Conservation (phyloP, 2,113 vertebrate species). For the Rousettus leschenaultii region DNA sequence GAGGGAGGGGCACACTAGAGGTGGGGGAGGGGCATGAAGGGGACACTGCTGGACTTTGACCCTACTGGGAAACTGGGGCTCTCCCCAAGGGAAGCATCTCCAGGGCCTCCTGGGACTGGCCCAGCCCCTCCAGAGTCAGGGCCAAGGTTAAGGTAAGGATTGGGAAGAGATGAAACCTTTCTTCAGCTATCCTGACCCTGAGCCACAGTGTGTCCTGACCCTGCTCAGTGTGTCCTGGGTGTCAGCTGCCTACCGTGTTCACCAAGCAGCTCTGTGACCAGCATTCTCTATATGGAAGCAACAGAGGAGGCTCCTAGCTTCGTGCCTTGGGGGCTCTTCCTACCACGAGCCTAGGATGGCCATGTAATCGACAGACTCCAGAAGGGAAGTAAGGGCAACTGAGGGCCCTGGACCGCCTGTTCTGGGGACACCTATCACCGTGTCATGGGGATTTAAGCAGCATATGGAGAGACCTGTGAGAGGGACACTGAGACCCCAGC, state of each 20-base stretch:
- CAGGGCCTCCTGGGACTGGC: neutral
- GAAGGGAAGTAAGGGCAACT: neutral
- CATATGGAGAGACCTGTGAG: neutral
- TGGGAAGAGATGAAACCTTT: neutral
- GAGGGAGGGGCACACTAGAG: neutral
- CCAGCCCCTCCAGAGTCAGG: neutral
- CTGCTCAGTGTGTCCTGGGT: neutral
- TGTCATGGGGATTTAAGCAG: no score
- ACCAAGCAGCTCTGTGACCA: neutral
- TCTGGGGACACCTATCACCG: neutral
- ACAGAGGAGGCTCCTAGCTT: neutral
- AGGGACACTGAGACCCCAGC: neutral
- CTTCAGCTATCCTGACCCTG: neutral
- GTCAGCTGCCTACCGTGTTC: neutral
- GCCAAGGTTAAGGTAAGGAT: no score
- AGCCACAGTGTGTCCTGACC: neutral
- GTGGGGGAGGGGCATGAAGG: neutral
- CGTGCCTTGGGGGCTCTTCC: neutral
- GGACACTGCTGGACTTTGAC: rapidly evolving
- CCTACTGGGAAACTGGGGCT: neutral
- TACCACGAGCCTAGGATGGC: neutral
- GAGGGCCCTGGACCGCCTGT: neutral
- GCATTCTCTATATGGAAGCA: neutral
- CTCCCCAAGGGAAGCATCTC: neutral
- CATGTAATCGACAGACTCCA: no score